Evolutionary conservation across 1,140 invertebrate species (phyloP), one percentile per base, ranked within the genome.

Genomic region (Luehdorfia chinensis): DNA sequence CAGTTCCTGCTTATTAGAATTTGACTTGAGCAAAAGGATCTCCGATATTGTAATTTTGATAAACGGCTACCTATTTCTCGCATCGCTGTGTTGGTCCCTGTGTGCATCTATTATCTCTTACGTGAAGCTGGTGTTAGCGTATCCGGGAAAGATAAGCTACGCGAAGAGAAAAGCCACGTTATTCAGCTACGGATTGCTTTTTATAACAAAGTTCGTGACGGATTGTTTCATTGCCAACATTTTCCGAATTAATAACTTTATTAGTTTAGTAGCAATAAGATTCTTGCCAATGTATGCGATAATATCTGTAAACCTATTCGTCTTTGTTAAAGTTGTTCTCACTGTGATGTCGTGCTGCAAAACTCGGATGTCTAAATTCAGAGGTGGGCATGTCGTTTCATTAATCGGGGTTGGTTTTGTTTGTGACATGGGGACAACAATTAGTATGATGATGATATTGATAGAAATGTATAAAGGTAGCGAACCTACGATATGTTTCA

Each of bases 81-180:
- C 12, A 8, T 41, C 45, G 5, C 11, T 64, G 6, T 55, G 54
- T 19, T 64, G 64, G 54, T 60, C 64, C 2, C 18, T 67, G 15
- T 54, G 48, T 45, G 54, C 56, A 11, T 39, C 52, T 11, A 5
- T 62, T 7, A n/a, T 59, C 1, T 56, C 59, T 2, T 66, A 62
- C 25, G 25, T 52, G 14, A 59, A 49, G 32, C 46, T 66, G 5
- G 63, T 59, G 4, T 18, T 62, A 15, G 9, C 55, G n/a, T 36
- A 51, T 9, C 27, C 16, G 2, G 53, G 48, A 18, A 59, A 55
- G 28, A 56, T 62, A 1, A 59, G 54, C 16, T 52, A 30, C 9
- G 54, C 52, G 9, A 65, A 60, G 14, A 39, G 50, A 36, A 57
- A 45, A 28, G 51, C 55, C 2, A 39, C 47, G 1, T 14, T 19